Evolutionary conservation across 92 coral and sea anemone species (phyloP), one percentile per base, ranked within the genome.

Genomic region (Paragorgia papillata): DNA sequence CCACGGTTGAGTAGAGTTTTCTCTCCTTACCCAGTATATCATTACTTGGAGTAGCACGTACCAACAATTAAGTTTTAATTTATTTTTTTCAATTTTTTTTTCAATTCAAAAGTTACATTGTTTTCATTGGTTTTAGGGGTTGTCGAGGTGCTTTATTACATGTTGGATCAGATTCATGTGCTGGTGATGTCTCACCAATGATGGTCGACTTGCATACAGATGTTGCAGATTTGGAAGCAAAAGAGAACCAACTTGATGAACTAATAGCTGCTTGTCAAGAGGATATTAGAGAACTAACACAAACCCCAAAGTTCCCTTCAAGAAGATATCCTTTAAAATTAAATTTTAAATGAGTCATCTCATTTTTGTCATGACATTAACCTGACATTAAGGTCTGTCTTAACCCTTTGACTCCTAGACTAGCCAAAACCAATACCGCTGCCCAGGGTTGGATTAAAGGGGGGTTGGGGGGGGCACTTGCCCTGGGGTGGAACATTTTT

Each of bases 191-290:
- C 59, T 86, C 93, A 19, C 88, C 98, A 0, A 80, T 83, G 35
- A 63, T 90, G 39, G 86, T 94, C 87, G 98, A 94, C 80, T 75
- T 94, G 7, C 97, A 94, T 82, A 91, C 98, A 55, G 98, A 94
- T 54, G 85, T 94, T 61, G 98, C 97, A 7, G 98, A 94, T 73
- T 81, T 94, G 62, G 97, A 91, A 53, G 92, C 96, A n/a, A 94
- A 91, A 60, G 98, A 94, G 41, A 84, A 83, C 60, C 88, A 82
- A 46, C 85, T 94, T 13, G 98, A 94, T 64, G 85, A 90, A 63
- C 80, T 89, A 44, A 90, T 94, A 19, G 89, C 61, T 0, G 82
- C 80, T 67, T 94, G 98, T 62, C 84, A 88, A 44, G 41, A 88
- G n/a, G 98, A 94, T 44, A 85, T 94, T 17, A 86, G 88, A 76